Base-by-base conservation (phyloP, 2,888 invertebrate genomes). In the Drosophila meridiana region DNA sequence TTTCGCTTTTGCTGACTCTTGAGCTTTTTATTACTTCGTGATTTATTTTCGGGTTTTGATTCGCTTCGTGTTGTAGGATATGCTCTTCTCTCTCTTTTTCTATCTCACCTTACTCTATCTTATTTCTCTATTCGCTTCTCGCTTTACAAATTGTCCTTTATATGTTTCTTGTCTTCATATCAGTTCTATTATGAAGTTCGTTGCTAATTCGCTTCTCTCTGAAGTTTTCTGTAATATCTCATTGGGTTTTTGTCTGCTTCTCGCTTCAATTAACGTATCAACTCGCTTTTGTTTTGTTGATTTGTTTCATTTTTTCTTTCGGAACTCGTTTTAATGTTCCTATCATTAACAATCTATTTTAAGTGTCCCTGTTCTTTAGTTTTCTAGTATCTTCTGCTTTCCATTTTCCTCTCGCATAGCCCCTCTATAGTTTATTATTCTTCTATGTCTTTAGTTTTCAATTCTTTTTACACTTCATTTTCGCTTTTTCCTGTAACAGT, bases 401-500 rank as follows among this genome's bases (percentile, higher is more conserved):
- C 9, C 20, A 20, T 52, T 52, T 32, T 11, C 2, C 11, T 34
- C 30, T 45, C 8, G 7, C 43, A 43, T 45, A 45, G 20, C 2
- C 3, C 14, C 28, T 7, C 30, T 28, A 3, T 47, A 2, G 14
- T 20, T 50, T n/a, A 4, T n/a, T 11, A 11, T 52, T 13, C 9
- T 36, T 34, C 52, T 36, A 11, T 14, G 4, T 36, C 6, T 28
- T 47, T 47, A 28, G 13, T 13, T 13, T 6, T 13, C 4, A 26
- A 36, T 14, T 38, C 3, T 0, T 3, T 28, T 26, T 28, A 4
- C 2, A 14, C 36, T 26, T 38, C 26, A 7, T 4, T 4, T 53
- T 4, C 0, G 8, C 0, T 5, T 14, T 38, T 20, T 6, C 53
- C 11, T 32, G n/a, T 4, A 13, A 9, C n/a, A 4, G 1, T 0